Base-by-base conservation (phyloP, 2,797 vertebrate species). In the Heliangelus exortis region DNA sequence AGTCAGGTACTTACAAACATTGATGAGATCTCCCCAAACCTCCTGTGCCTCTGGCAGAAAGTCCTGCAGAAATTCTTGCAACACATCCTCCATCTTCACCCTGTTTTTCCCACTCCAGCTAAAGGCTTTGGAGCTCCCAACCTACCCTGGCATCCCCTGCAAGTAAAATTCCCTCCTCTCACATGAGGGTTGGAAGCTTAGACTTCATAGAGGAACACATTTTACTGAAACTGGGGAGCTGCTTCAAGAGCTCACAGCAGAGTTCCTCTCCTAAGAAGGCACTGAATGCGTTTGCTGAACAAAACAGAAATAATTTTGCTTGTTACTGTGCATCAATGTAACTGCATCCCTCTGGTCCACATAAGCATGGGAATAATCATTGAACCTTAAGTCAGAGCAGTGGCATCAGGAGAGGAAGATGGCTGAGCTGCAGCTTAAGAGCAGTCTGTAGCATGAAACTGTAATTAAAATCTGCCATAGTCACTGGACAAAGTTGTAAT, bases 11-110 rank as follows among this genome's bases (percentile, higher is more conserved):
- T 53, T 63, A 3, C 5, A 36, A 6, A 63, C 34, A 48, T 6
- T 1, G 0, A 39, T 29, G 50, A 61, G 11, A 54, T 28, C 2
- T 12, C 25, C 18, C 15, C 12, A 15, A 2, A 5, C 19, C 12
- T 28, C 21, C 43, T 62, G 51, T 58, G 47, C 41, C 47, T 92
- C 55, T 34, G 47, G 36, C 39, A 76, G 23, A 61, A 83, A 47
- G 7, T 45, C 9, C 43, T 67, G 47, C 13, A 57, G 62, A 87
- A 75, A 75, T 75, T 55, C 63, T 68, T 68, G 36, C 62, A 62
- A 43, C 8, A 48, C 25, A 25, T 25, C 10, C 15, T 84, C 25
- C 14, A 39, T 29, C 50, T 63, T 72, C 14, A 65, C 4, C 10
- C 15, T 6, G 1, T 2, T 48, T 22, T 36, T 77, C 21, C 29